Evolutionary conservation across 30 jellyfish, hydroid and myxozoan genomes (phyloP).

Genomic region (Sanderia malayensis): DNA sequence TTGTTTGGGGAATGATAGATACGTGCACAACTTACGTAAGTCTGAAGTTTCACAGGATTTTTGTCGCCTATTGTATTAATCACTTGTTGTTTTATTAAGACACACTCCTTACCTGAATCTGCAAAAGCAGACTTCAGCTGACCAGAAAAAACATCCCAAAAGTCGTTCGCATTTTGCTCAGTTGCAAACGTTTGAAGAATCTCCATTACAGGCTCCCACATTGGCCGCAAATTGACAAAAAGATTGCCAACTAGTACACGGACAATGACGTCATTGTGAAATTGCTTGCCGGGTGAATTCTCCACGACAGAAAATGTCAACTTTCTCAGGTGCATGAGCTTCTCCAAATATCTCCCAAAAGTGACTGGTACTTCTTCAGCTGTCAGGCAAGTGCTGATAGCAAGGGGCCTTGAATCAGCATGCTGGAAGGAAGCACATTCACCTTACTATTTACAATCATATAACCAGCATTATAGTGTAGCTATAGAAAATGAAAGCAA

Average conservation of each 20-base stretch:
- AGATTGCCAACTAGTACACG: slow-evolving; percentile 67
- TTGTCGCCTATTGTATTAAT: no score
- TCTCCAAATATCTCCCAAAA: slow-evolving; percentile 62
- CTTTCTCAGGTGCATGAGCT: slow-evolving; percentile 61
- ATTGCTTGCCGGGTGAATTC: no score
- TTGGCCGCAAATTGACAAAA: slow-evolving; percentile 58
- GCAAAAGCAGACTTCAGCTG: slow-evolving; percentile 20
- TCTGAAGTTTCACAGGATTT: no score
- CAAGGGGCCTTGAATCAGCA: background rate
- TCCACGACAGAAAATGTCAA: slow-evolving; percentile 42
- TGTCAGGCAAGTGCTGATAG: slow-evolving; percentile 37
- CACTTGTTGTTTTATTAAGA: no score
- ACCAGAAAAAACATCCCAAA: slow-evolving; percentile 71
- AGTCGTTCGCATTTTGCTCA: slow-evolving; percentile 49
- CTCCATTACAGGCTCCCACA: slow-evolving; percentile 85
- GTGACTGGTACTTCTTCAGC: slow-evolving; percentile 68
- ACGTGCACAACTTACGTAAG: no score
- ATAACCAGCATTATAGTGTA: no score
- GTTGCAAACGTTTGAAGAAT: slow-evolving; percentile 42
- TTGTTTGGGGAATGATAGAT: no score
- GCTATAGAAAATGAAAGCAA: no score
- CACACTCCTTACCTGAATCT: slow-evolving; percentile 13
- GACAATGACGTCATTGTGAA: slow-evolving; percentile 34
- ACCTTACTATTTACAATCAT: no score
- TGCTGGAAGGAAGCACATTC: background rate